Evolutionary conservation across 2,113 vertebrate species (phyloP).

Genomic region (Hippoglossus stenolepis): DNA sequence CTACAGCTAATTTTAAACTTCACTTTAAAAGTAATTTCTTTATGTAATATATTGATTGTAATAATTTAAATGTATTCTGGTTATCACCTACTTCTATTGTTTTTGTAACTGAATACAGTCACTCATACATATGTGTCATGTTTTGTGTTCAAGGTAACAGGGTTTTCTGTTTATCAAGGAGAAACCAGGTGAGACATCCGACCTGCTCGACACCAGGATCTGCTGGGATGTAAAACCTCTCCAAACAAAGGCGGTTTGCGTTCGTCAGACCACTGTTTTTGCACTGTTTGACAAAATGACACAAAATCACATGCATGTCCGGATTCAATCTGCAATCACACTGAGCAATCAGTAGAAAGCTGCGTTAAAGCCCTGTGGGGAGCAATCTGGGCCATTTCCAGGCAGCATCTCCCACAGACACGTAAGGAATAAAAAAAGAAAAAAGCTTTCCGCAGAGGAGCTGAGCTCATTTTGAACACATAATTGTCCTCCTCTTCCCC

Average conservation of each 20-base stretch:
- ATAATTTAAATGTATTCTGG: neutral
- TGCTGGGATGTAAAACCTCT: constrained; percentile 9
- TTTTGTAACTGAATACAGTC: no score
- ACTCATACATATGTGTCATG: no score
- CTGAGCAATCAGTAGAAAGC: constrained; percentile 63
- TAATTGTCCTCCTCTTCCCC: constrained; percentile 77
- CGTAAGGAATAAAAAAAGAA: neutral
- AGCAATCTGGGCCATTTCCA: constrained; percentile 76
- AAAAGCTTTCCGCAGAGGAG: constrained; percentile 69
- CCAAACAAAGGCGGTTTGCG: constrained; percentile 5
- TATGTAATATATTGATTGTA: neutral
- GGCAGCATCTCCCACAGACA: constrained; percentile 70
- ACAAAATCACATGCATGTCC: constrained; percentile 56
- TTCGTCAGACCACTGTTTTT: constrained; percentile 27
- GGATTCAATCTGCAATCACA: constrained; percentile 66
- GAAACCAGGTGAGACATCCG: constrained; percentile 4
- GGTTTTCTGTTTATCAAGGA: neutral
- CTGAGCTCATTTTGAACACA: constrained; percentile 79
- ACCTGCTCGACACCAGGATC: constrained; percentile 8
- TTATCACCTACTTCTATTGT: no score
- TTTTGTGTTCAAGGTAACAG: neutral
- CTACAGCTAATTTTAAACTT: no score
- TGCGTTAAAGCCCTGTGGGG: constrained; percentile 63
- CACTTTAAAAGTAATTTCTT: no score
- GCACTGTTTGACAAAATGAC: constrained; percentile 49